These are phyloP conservation scores for Microtus oregoni DNA, from an alignment of 2,113 vertebrate genomes.

Conservation along the genomic window DNA sequence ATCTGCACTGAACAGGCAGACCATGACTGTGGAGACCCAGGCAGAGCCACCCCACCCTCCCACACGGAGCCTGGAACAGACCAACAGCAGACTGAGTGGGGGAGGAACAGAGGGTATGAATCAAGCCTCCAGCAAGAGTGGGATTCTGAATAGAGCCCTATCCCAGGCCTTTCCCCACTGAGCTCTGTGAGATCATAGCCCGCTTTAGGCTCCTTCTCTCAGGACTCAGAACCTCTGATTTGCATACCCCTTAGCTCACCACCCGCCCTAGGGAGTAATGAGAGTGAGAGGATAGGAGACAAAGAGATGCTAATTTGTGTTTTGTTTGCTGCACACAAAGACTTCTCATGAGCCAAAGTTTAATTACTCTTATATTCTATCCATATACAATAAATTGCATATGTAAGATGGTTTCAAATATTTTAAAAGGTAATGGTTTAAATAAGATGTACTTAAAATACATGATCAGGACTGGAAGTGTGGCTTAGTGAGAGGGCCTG, in stretches of 20 bases:
- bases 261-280: background rate
- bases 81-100: background rate
- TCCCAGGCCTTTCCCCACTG: background rate
- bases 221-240: background rate
- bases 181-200: background rate
- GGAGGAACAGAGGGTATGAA: background rate
- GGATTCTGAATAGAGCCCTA: background rate
- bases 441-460: background rate
- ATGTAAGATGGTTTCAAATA: background rate
- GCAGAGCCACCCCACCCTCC: background rate
- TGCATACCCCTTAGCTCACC: background rate
- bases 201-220: background rate
- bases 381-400: background rate
- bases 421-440: background rate
- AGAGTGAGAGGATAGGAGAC: background rate
- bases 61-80: background rate
- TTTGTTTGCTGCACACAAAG: background rate
- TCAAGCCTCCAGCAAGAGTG: background rate
- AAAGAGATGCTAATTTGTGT: background rate
- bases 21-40: background rate
- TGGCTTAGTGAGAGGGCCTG: background rate
- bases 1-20: background rate
- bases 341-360: background rate
- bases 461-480: background rate
- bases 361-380: background rate